Evolutionary conservation across 2,888 invertebrate species (phyloP).

Genomic region (Peribatodes rhomboidaria): DNA sequence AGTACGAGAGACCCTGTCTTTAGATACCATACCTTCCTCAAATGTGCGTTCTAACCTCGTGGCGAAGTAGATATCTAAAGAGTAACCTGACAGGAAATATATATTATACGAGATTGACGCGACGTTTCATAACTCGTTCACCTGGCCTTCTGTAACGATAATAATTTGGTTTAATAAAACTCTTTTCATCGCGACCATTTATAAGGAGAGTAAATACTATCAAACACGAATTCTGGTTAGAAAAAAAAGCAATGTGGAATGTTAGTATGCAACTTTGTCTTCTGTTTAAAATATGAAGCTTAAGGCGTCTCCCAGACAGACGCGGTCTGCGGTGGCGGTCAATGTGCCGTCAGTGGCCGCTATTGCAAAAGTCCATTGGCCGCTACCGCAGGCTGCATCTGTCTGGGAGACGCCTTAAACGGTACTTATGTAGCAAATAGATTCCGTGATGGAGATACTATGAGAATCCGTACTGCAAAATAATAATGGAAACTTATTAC

Average conservation of each 20-base stretch:
- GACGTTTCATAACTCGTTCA: slow-evolving; percentile 52
- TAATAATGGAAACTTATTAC: slow-evolving; percentile 2
- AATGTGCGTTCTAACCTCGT: slow-evolving; percentile 44
- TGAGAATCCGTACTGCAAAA: slow-evolving; percentile 3
- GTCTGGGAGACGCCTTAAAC: too few relatives aligned
- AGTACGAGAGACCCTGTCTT: slow-evolving; percentile 33
- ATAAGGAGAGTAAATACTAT: background rate
- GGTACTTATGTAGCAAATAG: too few relatives aligned
- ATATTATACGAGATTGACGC: slow-evolving; percentile 51
- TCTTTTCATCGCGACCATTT: slow-evolving; percentile 18
- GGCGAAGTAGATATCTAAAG: slow-evolving; percentile 50
- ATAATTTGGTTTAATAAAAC: slow-evolving; percentile 53
- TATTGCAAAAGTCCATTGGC: too few relatives aligned
- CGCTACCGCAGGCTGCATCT: too few relatives aligned
- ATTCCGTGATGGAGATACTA: background rate
- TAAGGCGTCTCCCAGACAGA: background rate
- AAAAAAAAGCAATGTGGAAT: background rate
- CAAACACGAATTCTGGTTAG: background rate
- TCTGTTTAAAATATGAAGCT: slow-evolving; percentile 17
- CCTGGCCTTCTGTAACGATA: slow-evolving; percentile 70
- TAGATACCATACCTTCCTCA: slow-evolving; percentile 55
- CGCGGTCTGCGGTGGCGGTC: too few relatives aligned
- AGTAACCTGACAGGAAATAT: slow-evolving; percentile 49
- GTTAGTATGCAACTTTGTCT: slow-evolving; percentile 4
- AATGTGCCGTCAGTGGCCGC: too few relatives aligned